phyloP scores from a whole-genome alignment of 2,113 vertebrate species.

The Pristiophorus japonicus region DNA sequence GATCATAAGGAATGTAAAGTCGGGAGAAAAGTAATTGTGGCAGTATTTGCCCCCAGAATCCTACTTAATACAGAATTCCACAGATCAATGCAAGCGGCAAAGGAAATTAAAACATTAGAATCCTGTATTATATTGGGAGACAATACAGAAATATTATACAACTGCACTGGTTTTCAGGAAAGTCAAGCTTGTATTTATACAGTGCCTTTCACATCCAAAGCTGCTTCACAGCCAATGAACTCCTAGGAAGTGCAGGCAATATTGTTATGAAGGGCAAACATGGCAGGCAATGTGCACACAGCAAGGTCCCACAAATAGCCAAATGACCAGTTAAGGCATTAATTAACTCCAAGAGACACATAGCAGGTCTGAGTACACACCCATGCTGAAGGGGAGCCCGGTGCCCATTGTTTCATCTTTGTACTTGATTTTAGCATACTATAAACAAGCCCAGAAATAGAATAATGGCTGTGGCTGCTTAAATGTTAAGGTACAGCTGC shows the following conservation, averaged over 20 bases:
- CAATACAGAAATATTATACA: neutral
- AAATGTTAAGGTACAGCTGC: neutral
- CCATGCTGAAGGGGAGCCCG: neutral
- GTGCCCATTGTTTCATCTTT: neutral
- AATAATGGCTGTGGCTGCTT: neutral
- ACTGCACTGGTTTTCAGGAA: neutral
- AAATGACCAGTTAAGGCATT: neutral
- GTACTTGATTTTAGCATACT: neutral
- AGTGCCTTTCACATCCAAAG: neutral
- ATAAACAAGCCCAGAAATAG: neutral
- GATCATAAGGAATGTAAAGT: no score
- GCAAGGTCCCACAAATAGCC: neutral
- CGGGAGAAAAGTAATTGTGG: neutral
- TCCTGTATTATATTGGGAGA: neutral
- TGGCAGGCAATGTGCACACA: neutral
- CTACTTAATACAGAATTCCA: neutral
- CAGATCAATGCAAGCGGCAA: neutral
- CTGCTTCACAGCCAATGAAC: neutral
- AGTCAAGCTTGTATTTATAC: neutral
- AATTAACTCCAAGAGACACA: neutral
- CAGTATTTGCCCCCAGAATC: neutral
- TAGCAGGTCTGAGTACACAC: neutral
- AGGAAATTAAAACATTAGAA: neutral
- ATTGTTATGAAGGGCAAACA: neutral
- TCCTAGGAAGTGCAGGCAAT: neutral